Percentiles rank a stretch among this genome's conserved stretches.
Evolutionary conservation across 2,113 vertebrate genomes (phyloP).

Genomic region (Dissostichus mawsoni): DNA sequence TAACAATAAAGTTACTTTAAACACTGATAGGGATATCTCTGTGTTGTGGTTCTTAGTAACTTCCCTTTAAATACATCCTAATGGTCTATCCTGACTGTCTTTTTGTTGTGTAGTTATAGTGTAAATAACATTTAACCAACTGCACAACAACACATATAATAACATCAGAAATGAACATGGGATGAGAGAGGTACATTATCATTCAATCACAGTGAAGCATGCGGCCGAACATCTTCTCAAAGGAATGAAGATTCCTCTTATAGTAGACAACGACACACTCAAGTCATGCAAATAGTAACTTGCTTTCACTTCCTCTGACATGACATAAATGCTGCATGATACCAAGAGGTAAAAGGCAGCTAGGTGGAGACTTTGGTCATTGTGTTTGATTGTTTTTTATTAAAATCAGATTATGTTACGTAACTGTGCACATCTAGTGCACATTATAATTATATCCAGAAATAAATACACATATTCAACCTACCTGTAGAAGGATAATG

Average conservation of each 20-base stretch:
- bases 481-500: neutral
- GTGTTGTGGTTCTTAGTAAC: neutral
- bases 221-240: constrained; percentile 16
- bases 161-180: constrained; percentile 8
- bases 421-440: neutral
- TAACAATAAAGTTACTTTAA: neutral
- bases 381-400: neutral
- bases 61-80: neutral
- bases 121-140: neutral
- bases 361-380: neutral
- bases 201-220: constrained; percentile 26
- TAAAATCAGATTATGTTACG: neutral
- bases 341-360: constrained; percentile 14
- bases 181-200: neutral
- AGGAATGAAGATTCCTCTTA: neutral
- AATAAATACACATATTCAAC: neutral
- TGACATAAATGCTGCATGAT: neutral
- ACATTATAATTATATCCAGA: neutral
- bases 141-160: constrained; percentile 2
- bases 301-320: constrained; percentile 7
- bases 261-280: neutral
- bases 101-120: neutral
- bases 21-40: neutral
- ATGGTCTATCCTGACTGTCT: neutral
- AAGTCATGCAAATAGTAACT: neutral